Evolutionary conservation across 2,113 vertebrate genomes (phyloP).

Genomic region (Brachypodius melanocephalos): DNA sequence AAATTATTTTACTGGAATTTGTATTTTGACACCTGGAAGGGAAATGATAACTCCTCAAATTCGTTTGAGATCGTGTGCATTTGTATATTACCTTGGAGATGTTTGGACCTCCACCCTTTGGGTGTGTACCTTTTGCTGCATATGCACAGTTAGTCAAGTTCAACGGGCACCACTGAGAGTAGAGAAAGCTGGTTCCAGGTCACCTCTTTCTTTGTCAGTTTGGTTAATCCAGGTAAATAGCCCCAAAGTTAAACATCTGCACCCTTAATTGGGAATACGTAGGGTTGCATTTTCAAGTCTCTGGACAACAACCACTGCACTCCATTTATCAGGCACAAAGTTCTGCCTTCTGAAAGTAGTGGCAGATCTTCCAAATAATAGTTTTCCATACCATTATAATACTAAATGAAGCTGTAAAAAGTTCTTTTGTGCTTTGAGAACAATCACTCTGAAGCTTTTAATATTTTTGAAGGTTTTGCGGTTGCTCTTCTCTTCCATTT

Average conservation of each 20-base stretch:
- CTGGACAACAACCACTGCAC: background rate
- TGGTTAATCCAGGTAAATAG: background rate
- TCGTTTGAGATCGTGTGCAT: background rate
- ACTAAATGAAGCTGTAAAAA: background rate
- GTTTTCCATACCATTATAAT: background rate
- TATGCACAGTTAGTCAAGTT: background rate
- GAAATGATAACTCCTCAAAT: background rate
- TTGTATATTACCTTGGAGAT: background rate
- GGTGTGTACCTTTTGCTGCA: background rate
- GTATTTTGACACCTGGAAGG: background rate
- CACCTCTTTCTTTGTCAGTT: background rate
- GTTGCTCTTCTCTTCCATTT: background rate
- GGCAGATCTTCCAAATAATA: background rate
- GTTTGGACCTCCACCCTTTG: background rate
- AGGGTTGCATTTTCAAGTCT: background rate
- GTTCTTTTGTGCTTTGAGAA: background rate
- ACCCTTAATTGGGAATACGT: accelerated
- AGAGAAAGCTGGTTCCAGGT: background rate
- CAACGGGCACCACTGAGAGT: background rate
- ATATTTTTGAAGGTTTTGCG: background rate
- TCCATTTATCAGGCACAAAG: background rate
- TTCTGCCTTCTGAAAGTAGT: background rate
- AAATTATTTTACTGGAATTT: background rate
- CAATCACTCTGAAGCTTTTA: background rate
- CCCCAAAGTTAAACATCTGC: accelerated